phyloP scores from a whole-genome alignment of 1,140 invertebrate species.

The Venustaconcha ellipsiformis region DNA sequence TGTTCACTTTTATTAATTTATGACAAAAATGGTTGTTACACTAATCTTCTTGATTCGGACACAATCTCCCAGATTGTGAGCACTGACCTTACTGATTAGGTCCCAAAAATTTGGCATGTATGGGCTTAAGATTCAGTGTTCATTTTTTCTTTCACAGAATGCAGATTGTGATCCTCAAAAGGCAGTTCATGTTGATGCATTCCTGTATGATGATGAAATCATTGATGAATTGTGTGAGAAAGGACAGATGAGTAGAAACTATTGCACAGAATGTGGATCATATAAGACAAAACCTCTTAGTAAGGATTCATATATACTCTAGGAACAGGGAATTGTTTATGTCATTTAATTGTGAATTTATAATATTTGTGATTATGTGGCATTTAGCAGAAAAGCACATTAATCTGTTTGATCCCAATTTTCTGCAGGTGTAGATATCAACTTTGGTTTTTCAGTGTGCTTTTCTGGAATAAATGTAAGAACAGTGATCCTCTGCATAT shows the following conservation, averaged over 20 bases:
- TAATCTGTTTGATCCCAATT: not conserved
- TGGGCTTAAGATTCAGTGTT: slow-evolving; percentile 3
- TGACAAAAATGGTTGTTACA: too few relatives aligned
- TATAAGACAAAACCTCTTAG: slow-evolving; percentile 73
- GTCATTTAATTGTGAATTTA: not conserved
- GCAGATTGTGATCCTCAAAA: slow-evolving; percentile 72
- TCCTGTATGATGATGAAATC: slow-evolving; percentile 78
- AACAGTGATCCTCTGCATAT: not conserved
- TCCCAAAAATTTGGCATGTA: not conserved
- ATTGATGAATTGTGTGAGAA: slow-evolving; percentile 75
- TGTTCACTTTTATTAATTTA: too few relatives aligned
- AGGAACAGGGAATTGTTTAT: not conserved
- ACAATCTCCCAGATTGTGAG: too few relatives aligned
- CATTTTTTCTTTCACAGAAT: slow-evolving; percentile 68
- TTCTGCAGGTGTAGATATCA: not conserved
- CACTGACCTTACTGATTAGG: too few relatives aligned
- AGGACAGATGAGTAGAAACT: slow-evolving; percentile 75
- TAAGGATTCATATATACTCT: slow-evolving; percentile 56
- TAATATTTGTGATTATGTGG: not conserved
- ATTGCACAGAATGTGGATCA: slow-evolving; percentile 77
- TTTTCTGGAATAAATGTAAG: not conserved
- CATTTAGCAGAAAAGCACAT: not conserved
- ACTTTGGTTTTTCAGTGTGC: not conserved
- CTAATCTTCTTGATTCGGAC: too few relatives aligned
- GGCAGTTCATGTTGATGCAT: slow-evolving; percentile 78